phyloP scores from a whole-genome alignment of 2,888 invertebrate species.

The Eutolmus rufibarbis region DNA sequence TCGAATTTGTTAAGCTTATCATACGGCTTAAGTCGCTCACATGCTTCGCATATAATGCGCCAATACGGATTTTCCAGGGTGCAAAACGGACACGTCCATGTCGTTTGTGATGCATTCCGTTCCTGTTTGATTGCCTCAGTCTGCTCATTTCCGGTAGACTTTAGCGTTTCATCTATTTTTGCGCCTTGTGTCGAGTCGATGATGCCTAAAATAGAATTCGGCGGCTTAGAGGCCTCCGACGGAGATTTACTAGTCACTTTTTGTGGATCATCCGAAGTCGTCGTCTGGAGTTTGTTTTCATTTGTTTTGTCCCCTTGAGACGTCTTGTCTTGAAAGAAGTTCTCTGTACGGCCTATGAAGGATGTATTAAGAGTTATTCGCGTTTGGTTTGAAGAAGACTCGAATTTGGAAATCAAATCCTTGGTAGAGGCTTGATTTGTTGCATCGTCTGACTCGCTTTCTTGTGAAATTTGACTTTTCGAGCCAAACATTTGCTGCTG shows the following conservation, averaged over 20 bases:
- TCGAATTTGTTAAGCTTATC: slow-evolving; percentile 42
- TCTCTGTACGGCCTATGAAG: slow-evolving; percentile 45
- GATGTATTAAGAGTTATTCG: slow-evolving; percentile 46
- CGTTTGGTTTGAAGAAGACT: slow-evolving; percentile 52
- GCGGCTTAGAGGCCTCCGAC: neutral
- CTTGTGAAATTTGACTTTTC: neutral
- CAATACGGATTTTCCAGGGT: slow-evolving; percentile 69
- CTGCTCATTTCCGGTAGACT: neutral
- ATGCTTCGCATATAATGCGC: slow-evolving; percentile 70
- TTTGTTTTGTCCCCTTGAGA: neutral
- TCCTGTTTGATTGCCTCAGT: neutral
- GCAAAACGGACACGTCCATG: slow-evolving; percentile 70
- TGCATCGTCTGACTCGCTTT: slow-evolving; percentile 17
- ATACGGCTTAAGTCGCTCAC: slow-evolving; percentile 66
- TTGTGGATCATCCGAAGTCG: neutral
- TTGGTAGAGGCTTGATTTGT: slow-evolving; percentile 59
- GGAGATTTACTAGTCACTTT: neutral
- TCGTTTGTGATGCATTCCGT: slow-evolving; percentile 26
- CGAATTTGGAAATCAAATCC: slow-evolving; percentile 70
- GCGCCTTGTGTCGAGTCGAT: neutral
- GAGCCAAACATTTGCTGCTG: slow-evolving; percentile 46
- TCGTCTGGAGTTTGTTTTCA: neutral
- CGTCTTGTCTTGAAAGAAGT: slow-evolving; percentile 33
- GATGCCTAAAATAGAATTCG: neutral
- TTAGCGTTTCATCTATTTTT: neutral